Evolutionary conservation across 2,888 invertebrate species (phyloP), one percentile per base, ranked within the genome.

Genomic region (Embidobia sp.): DNA sequence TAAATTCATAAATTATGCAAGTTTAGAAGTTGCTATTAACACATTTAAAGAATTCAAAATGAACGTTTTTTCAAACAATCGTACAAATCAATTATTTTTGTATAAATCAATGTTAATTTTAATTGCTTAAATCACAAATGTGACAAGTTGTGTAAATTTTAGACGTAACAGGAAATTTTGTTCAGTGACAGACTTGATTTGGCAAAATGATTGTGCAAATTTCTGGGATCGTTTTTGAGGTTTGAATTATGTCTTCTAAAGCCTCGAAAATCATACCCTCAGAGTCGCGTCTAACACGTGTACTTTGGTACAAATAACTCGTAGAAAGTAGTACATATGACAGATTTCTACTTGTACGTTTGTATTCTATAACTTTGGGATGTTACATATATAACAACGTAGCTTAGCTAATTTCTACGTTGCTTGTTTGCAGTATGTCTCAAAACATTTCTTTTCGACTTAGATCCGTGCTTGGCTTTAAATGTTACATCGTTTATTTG

Each of bases 301-400:
- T 78, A 81, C 80, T 79, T 81, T 79, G 75, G 81, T 84, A 82
- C 82, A 82, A 82, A 82, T 82, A 83, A 81, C 72, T 75, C 80
- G 77, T 83, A n/a, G n/a, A n/a, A n/a, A 67, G 48, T 55, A 26
- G 67, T 75, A 53, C 53, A n/a, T 51, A 29, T 51, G 53, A 69
- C 55, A 55, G 53, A 67, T 55, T 75, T 49, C 61, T 55, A 63
- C 48, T 55, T 13, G 53, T 61, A 46, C 40, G 35, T 66, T 67
- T 74, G 15, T 74, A 74, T 64, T 75, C 40, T 61, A 53, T 67
- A 66, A 46, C 35, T 31, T 51, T 29, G 40, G 33, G 42, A 55
- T 63, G 63, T 75, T 57, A 53, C 22, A 18, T 57, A 42, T 63
- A n/a, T n/a, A n/a, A n/a, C n/a, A 57, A 69, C 22, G 26, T 55